Conservation (phyloP, 2,797 vertebrate species). For the Rhinophrynus dorsalis region DNA sequence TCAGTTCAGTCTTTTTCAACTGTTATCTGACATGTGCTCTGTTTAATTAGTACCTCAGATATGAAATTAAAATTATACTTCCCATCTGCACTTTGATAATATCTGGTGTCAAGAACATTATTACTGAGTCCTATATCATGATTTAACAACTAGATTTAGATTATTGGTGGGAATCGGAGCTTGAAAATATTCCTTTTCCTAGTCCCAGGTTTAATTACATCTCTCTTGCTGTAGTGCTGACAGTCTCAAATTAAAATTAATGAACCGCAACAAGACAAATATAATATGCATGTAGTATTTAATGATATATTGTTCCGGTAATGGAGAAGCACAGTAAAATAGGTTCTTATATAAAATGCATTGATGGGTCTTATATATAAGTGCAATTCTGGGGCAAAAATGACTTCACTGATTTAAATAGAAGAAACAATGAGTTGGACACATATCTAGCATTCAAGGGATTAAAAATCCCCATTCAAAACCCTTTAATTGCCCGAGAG, state of each 20-base stretch:
- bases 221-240: constrained; percentile 58
- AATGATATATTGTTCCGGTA: constrained; percentile 61
- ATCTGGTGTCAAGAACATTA: constrained; percentile 39
- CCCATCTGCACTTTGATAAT: constrained; percentile 43
- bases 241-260: constrained; percentile 75
- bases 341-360: too few relatives aligned
- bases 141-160: constrained; percentile 38
- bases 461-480: too few relatives aligned
- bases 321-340: constrained; percentile 49
- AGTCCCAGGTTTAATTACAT: constrained; percentile 73
- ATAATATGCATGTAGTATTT: constrained; percentile 57
- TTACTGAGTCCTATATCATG: constrained; percentile 35
- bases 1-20: constrained; percentile 11
- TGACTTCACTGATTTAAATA: too few relatives aligned
- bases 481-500: too few relatives aligned
- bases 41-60: constrained; percentile 41
- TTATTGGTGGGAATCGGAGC: constrained; percentile 39
- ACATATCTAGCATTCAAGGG: too few relatives aligned
- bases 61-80: constrained; percentile 43
- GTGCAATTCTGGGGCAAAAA: too few relatives aligned
- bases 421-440: too few relatives aligned
- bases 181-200: constrained; percentile 46
- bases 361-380: too few relatives aligned
- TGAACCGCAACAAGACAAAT: constrained; percentile 68
- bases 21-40: too few relatives aligned